Evolutionary conservation across 2,888 invertebrate genomes (phyloP), one percentile per base, ranked within the genome.

Genomic region (Onchidella celtica): DNA sequence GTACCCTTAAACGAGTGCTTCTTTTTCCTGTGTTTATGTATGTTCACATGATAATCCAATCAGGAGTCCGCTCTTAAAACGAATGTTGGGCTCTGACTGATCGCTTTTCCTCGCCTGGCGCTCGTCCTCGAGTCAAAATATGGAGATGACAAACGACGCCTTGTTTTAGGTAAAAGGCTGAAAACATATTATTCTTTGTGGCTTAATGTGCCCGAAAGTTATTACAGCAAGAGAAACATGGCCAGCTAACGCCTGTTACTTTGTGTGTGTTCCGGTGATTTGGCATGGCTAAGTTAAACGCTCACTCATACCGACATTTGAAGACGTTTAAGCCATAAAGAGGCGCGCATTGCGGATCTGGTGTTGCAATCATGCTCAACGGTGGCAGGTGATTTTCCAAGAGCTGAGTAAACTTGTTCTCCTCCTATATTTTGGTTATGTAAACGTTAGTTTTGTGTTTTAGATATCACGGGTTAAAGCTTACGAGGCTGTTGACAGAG

Each of bases 221-320:
- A 75, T 65, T 75, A 75, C 47, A 75, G n/a, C 14, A 32, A 2
- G 1, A 2, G 24, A 11, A 65, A 65, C 65, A 75, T 47, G 9
- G 11, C 2, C 27, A 17, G 14, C 65, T 32, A 29, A n/a, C 47
- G 27, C 63, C 29, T 29, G 14, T 27, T 47, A 34, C 75, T 65
- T 65, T 63, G 63, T 75, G 75, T 75, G 75, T 75, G 75, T 75
- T 65, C 75, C 63, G 65, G 75, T 75, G 38, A 75, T 75, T 65
- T 65, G 65, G 17, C 65, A n/a, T 47, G 32, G 6, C 40, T 65
- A 27, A 65, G 65, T 75, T 65, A 65, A 38, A 75, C 36, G 65
- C 32, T 47, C 27, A 65, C 63, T 40, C 47, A n/a, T 34, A 34
- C 61, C 38, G 65, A 65, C 75, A 65, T 65, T 75, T 75, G 32